Conservation (phyloP, 2,797 vertebrate genomes). For the Astyanax mexicanus region DNA sequence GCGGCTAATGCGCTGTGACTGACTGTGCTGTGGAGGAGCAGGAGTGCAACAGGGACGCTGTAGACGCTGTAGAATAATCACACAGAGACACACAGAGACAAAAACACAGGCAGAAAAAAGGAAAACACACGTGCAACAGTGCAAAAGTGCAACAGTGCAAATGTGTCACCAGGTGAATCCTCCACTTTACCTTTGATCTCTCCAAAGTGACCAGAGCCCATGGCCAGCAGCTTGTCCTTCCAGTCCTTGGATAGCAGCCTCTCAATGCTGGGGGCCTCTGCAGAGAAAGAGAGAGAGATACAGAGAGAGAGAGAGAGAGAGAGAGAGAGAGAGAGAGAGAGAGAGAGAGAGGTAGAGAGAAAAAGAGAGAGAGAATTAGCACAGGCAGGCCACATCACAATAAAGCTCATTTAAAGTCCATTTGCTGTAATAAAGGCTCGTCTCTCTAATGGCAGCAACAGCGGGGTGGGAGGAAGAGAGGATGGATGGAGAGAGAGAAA, state of each 20-base stretch:
- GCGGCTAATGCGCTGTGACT: conserved; percentile 35
- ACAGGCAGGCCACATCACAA: conserved; percentile 89
- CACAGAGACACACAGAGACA: background rate
- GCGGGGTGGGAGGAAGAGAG: conserved; percentile 80
- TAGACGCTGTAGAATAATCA: background rate
- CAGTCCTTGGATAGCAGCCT: conserved; percentile 99
- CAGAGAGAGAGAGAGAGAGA: conserved; percentile 67
- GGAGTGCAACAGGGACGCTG: background rate
- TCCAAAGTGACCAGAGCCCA: conserved; percentile 98
- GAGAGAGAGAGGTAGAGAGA: conserved; percentile 61
- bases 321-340: conserved; percentile 78
- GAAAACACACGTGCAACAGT: conserved; percentile 16
- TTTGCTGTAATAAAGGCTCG: conserved; percentile 93
- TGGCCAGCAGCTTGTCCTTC: conserved; percentile 99
- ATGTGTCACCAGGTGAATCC: conserved; percentile 3
- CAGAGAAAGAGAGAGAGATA: conserved; percentile 65
- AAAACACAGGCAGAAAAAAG: background rate
- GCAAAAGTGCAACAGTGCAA: conserved; percentile 16
- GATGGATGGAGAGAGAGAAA: conserved; percentile 67
- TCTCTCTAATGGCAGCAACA: conserved; percentile 94
- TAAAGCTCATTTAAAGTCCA: conserved; percentile 95
- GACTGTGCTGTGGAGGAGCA: background rate
- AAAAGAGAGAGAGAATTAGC: conserved; percentile 82
- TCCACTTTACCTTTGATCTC: conserved; percentile 94
- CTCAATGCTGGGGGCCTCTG: conserved; percentile 98